A percentile compares a stretch with the other conserved stretches of the same genome.
phyloP scores from a whole-genome alignment of 2,113 vertebrate species.

The Oncorhynchus keta region DNA sequence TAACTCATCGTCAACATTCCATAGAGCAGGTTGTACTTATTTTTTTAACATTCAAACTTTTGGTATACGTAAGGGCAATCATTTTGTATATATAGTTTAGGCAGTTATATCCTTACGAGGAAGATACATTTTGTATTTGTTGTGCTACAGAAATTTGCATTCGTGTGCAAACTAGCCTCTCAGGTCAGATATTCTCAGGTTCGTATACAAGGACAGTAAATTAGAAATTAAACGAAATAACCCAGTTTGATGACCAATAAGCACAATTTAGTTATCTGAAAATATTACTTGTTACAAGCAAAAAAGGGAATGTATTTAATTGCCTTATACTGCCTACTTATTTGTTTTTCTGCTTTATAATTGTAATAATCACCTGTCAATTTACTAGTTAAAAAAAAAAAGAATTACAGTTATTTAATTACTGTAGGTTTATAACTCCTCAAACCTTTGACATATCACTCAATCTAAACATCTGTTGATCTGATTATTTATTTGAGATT shows the following conservation, averaged over 20 bases:
- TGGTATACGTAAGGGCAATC: neutral
- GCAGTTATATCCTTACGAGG: neutral
- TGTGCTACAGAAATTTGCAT: constrained; percentile 14
- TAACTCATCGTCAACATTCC: constrained; percentile 28
- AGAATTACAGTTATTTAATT: neutral
- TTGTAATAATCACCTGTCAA: neutral
- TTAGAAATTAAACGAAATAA: neutral
- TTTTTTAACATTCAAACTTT: neutral
- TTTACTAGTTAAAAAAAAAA: neutral
- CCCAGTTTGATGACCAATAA: neutral
- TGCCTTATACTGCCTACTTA: constrained; percentile 6
- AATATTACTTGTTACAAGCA: constrained; percentile 27
- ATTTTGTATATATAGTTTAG: constrained; percentile 20
- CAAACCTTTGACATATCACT: constrained; percentile 1
- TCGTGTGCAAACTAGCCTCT: constrained; percentile 43
- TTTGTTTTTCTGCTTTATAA: neutral
- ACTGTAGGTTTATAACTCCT: neutral
- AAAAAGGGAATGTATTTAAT: constrained; percentile 30
- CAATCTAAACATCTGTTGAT: neutral
- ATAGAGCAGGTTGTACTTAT: neutral
- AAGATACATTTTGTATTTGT: neutral
- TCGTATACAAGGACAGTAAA: constrained; percentile 2
- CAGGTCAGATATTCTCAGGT: constrained; percentile 68
- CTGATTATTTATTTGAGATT: constrained; percentile 7
- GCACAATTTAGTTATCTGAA: constrained; percentile 24